Conservation (phyloP, 2,113 vertebrate species). For the Gadus macrocephalus region DNA sequence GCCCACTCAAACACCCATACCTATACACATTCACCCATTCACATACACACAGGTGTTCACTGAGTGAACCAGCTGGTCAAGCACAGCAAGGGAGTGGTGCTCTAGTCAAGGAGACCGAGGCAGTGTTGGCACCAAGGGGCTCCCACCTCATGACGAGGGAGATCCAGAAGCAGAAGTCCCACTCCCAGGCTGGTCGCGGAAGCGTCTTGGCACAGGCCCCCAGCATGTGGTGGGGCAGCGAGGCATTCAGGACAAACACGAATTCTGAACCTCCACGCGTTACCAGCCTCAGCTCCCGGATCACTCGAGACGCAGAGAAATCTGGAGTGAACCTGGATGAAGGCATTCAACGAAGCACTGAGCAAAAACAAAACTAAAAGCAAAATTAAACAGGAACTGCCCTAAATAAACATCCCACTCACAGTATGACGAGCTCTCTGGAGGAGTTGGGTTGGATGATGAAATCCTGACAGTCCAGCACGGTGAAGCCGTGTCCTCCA, state of each 20-base stretch:
- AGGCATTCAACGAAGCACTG: conserved; percentile 40
- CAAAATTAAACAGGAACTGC: no score
- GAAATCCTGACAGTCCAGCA: conserved; percentile 96
- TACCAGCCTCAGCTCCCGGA: conserved; percentile 90
- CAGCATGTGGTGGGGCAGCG: conserved; percentile 96
- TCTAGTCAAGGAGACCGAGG: conserved; percentile 38
- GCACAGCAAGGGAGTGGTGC: no score
- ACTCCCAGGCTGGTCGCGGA: conserved; percentile 93
- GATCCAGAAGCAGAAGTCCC: conserved; percentile 90
- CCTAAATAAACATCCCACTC: conserved; percentile 58
- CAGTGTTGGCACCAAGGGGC: neutral
- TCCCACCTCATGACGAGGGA: conserved; percentile 92
- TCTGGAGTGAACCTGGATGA: conserved; percentile 93
- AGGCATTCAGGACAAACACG: conserved; percentile 89
- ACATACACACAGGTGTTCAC: no score
- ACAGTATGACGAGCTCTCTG: conserved; percentile 95
- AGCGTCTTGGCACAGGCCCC: conserved; percentile 90
- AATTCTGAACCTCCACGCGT: conserved; percentile 91
- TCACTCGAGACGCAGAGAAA: conserved; percentile 95
- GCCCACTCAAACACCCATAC: no score
- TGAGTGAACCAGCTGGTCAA: no score
- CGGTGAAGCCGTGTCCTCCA: conserved; percentile 97
- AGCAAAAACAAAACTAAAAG: conserved; percentile 7
- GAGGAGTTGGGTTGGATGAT: conserved; percentile 89
- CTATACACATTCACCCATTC: no score